Evolutionary conservation across 2,797 vertebrate genomes (phyloP).

Genomic region (Neolamprologus multifasciatus): DNA sequence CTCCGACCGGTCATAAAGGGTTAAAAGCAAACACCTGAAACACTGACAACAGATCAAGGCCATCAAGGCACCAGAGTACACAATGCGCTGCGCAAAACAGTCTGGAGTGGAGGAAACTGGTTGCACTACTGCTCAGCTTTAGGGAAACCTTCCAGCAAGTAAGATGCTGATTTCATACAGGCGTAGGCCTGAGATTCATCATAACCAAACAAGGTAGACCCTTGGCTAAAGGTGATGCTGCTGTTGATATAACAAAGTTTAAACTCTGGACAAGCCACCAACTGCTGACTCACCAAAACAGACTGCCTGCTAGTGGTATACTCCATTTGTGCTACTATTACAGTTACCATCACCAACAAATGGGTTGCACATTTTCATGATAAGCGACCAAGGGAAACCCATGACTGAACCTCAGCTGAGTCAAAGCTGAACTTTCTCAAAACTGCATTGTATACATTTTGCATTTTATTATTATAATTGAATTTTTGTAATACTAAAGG

Average conservation of each 20-base stretch:
- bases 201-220: not conserved
- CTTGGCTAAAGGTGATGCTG: not conserved
- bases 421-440: not conserved
- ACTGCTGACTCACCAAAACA: not conserved
- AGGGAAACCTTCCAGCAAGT: not conserved
- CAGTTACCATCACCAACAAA: not conserved
- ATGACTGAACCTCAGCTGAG: not conserved
- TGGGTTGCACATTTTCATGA: not conserved
- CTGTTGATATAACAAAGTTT: not conserved
- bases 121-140: not conserved
- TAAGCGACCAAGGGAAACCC: not conserved
- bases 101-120: not conserved
- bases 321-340: not conserved
- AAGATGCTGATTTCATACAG: not conserved
- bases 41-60: not conserved
- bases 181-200: not conserved
- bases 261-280: not conserved
- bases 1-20: no score
- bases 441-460: not conserved
- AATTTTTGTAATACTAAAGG: no score
- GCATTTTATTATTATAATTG: not conserved
- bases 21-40: not conserved
- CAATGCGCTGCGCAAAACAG: not conserved
- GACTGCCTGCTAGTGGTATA: not conserved
- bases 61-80: not conserved